A percentile compares a stretch with the other conserved stretches of the same genome.
Conservation (phyloP, 2,888 invertebrate species). For the Cataglyphis rosenhaueri region DNA sequence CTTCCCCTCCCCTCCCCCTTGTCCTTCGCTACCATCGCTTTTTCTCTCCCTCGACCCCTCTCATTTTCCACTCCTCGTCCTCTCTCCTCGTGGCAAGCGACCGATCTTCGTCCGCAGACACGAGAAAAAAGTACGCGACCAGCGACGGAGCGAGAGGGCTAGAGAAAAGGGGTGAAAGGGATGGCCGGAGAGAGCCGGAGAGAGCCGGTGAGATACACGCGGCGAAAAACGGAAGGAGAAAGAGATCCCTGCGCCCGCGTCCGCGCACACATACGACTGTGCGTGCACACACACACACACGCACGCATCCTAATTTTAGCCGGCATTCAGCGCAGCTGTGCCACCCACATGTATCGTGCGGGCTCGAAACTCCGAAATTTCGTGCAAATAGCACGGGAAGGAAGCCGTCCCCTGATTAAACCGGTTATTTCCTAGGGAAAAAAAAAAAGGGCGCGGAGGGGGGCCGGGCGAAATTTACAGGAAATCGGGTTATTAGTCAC, state of each 20-base stretch:
- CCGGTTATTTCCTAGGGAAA: slow-evolving; percentile 75
- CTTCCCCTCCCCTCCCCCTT: not conserved
- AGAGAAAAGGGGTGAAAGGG: slow-evolving; percentile 61
- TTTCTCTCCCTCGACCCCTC: slow-evolving; percentile 60
- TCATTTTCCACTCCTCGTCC: slow-evolving; percentile 60
- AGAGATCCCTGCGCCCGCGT: slow-evolving; percentile 14
- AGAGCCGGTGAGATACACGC: slow-evolving; percentile 58
- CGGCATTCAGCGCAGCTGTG: slow-evolving; percentile 82
- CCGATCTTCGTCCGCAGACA: slow-evolving; percentile 75
- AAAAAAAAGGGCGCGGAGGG: slow-evolving; percentile 63
- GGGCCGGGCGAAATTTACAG: slow-evolving; percentile 69
- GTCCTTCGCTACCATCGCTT: slow-evolving; percentile 29
- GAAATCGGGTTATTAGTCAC: slow-evolving; percentile 76
- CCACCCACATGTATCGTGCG: slow-evolving; percentile 75
- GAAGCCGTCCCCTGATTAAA: slow-evolving; percentile 77
- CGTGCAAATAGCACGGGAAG: slow-evolving; percentile 77
- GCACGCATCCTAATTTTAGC: slow-evolving; percentile 80
- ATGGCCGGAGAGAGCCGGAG: slow-evolving; percentile 62
- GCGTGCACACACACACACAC: slow-evolving; percentile 70
- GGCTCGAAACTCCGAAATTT: slow-evolving; percentile 78
- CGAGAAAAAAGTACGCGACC: slow-evolving; percentile 70
- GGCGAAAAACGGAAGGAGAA: slow-evolving; percentile 60
- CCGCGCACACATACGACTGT: slow-evolving; percentile 11
- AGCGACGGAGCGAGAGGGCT: slow-evolving; percentile 43
- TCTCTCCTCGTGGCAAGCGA: slow-evolving; percentile 67